Conservation (phyloP, 2,797 vertebrate genomes). For the Atherinosoma microstoma region DNA sequence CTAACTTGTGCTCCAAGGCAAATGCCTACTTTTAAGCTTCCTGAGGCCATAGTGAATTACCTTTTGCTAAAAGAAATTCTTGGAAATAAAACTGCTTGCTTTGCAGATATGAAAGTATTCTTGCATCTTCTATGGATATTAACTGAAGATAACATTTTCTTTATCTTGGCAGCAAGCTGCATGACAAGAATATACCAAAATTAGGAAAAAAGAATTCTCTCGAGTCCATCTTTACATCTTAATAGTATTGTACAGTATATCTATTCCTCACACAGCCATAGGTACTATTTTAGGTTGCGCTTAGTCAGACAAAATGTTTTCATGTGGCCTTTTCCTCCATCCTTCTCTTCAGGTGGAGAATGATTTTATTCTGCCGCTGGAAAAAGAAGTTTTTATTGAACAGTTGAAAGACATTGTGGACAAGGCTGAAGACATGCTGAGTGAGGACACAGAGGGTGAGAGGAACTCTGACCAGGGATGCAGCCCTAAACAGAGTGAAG, state of each 20-base stretch:
- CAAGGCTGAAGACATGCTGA: conserved; percentile 98
- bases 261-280: not conserved
- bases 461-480: conserved; percentile 86
- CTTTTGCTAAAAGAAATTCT: not conserved
- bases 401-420: conserved; percentile 99
- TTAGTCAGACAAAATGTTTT: not conserved
- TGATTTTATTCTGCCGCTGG: conserved; percentile 94
- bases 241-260: not conserved
- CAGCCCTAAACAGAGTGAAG: conserved; percentile 86
- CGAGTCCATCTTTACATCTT: not conserved
- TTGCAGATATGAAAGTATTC: not conserved
- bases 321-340: conserved; percentile 2
- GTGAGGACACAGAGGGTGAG: conserved; percentile 92
- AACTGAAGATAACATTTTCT: not conserved
- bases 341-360: conserved; percentile 89
- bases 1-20: conserved; percentile 1
- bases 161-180: conserved; percentile 2
- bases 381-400: conserved; percentile 96
- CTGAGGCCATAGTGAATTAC: not conserved
- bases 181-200: not conserved
- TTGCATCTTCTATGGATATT: conserved; percentile 3
- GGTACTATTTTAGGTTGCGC: not conserved
- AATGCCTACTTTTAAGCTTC: conserved; percentile 9
- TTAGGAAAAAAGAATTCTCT: not conserved
- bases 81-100: not conserved